Percentiles rank a stretch among this genome's conserved stretches.
Evolutionary conservation across 2,113 vertebrate species (phyloP).

Genomic region (Sakesphorus luctuosus): DNA sequence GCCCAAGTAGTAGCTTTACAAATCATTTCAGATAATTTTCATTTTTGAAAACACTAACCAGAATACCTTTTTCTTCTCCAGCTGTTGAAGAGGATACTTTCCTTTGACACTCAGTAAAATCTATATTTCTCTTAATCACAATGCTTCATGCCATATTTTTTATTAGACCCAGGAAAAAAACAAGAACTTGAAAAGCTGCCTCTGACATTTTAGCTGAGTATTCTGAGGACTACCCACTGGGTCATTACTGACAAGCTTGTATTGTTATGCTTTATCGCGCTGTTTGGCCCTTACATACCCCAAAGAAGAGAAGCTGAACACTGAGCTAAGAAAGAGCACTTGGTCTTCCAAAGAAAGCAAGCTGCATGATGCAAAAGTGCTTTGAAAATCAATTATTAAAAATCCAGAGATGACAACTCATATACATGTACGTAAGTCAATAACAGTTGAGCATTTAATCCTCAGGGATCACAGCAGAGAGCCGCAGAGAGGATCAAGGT

Average conservation of each 20-base stretch:
- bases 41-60: not conserved
- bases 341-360: not conserved
- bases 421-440: not conserved
- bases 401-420: slow-evolving; percentile 31
- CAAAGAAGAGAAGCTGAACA: not conserved
- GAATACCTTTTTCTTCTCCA: not conserved
- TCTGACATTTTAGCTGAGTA: not conserved
- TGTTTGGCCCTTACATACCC: not conserved
- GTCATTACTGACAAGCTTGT: slow-evolving; percentile 20
- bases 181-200: not conserved
- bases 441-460: slow-evolving; percentile 9
- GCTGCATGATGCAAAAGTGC: not conserved
- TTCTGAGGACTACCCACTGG: not conserved
- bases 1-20: not conserved
- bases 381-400: slow-evolving; percentile 57
- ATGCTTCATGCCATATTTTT: not conserved
- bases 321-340: not conserved
- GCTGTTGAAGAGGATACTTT: not conserved
- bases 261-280: not conserved
- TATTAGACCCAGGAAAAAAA: not conserved
- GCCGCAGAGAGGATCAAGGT: slow-evolving; percentile 16
- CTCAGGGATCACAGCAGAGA: not conserved
- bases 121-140: not conserved
- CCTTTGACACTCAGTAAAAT: not conserved
- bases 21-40: not conserved